Evolutionary conservation across 1,140 invertebrate genomes (phyloP).

Genomic region (Ctenoplectra terminalis): DNA sequence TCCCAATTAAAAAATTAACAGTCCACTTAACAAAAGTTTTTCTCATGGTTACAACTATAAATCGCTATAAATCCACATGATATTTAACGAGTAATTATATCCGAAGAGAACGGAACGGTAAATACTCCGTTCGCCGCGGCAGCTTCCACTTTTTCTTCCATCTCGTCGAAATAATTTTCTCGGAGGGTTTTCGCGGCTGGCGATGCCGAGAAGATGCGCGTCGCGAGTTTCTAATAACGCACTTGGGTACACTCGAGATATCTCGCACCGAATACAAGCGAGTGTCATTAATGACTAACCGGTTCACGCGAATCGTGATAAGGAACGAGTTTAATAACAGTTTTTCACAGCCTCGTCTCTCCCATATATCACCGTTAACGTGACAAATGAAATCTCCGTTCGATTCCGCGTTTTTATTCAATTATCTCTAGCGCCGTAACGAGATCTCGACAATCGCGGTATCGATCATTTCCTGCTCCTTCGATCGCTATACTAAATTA

Average conservation of each 20-base stretch:
- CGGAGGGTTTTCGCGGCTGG: background rate
- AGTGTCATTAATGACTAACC: background rate
- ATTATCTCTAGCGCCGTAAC: background rate
- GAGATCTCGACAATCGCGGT: background rate
- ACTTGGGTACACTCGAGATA: background rate
- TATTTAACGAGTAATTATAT: background rate
- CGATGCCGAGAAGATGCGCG: background rate
- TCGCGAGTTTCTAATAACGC: background rate
- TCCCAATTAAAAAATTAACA: no score
- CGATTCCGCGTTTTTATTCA: conserved; percentile 7
- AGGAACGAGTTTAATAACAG: conserved; percentile 17
- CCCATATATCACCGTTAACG: conserved; percentile 9
- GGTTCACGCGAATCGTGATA: conserved; percentile 1
- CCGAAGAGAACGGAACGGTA: background rate
- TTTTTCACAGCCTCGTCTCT: background rate
- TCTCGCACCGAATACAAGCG: background rate
- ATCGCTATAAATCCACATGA: background rate
- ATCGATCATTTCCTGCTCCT: background rate
- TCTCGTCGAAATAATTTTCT: background rate
- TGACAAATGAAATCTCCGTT: background rate
- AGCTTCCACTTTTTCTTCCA: background rate
- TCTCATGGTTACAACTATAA: background rate
- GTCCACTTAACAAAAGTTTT: no score
- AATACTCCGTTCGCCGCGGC: background rate
- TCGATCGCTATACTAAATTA: background rate